A percentile compares a stretch with the other conserved stretches of the same genome.
Conservation (phyloP, 1,140 invertebrate species). For the Berghia stephanieae region DNA sequence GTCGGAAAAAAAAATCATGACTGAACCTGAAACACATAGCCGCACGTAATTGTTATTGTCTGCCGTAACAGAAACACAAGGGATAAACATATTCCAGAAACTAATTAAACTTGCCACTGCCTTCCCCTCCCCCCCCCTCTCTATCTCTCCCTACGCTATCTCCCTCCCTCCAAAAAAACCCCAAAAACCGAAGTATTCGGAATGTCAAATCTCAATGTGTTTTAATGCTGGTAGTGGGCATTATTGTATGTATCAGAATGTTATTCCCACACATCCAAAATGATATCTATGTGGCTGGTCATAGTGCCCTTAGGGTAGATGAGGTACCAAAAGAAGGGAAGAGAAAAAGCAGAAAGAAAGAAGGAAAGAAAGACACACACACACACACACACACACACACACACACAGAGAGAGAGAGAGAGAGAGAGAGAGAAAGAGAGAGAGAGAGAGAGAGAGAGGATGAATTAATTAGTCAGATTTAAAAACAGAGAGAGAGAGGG, state of each 20-base stretch:
- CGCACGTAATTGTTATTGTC: too few relatives aligned
- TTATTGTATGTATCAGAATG: not conserved
- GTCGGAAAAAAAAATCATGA: too few relatives aligned
- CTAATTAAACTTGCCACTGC: too few relatives aligned
- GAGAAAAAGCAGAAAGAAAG: not conserved
- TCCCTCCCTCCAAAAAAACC: too few relatives aligned
- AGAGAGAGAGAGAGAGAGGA: slow-evolving; percentile 18
- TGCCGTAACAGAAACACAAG: too few relatives aligned
- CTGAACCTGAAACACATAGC: too few relatives aligned
- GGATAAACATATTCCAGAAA: too few relatives aligned
- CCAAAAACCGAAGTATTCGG: too few relatives aligned
- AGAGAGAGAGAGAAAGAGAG: slow-evolving; percentile 13
- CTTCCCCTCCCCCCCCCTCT: too few relatives aligned
- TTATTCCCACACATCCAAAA: not conserved
- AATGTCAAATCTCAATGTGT: not conserved
- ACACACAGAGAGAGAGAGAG: not conserved
- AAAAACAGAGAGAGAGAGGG: not conserved
- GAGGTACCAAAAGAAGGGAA: not conserved
- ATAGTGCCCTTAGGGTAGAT: not conserved
- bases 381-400: not conserved
- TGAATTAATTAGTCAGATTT: not conserved
- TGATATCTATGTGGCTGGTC: not conserved
- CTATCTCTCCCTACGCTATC: too few relatives aligned
- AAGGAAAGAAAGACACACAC: not conserved
- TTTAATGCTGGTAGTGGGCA: not conserved